Evolutionary conservation across 1,140 invertebrate genomes (phyloP), one percentile per base, ranked within the genome.

Genomic region (Brachionus plicatilis): DNA sequence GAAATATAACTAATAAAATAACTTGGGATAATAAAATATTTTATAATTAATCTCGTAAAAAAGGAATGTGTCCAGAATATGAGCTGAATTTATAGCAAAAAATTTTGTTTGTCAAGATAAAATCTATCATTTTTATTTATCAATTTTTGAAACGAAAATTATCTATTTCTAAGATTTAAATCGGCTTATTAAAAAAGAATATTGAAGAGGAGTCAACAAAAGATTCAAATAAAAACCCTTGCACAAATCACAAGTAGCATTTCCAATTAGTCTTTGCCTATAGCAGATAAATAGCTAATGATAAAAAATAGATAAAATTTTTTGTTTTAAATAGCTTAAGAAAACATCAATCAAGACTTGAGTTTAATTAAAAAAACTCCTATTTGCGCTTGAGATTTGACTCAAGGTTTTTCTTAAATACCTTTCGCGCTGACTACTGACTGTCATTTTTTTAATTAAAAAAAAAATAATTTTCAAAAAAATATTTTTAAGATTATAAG

Each of bases 291-390:
- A 72, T 72, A 72, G 12, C 37, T 72, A 43, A 43, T 41, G 33
- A 43, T 20, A 43, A 72, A 37, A 72, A 24, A 72, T 14, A 72
- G 68, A 72, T 72, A 72, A 72, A 72, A 72, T 43, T 43, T 43
- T 43, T 72, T 72, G 37, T 43, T 72, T 72, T 41, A 72, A 72
- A 43, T 41, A 68, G 66, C 66, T 68, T 68, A 72, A 43, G 20
- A 72, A 72, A 72, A 72, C 68, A 72, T 72, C 68, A 72, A 72
- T 72, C 68, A 43, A 72, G 68, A 72, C 24, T 72, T 41, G 41
- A 43, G 12, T 72, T 72, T 72, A 72, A 72, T 72, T 72, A 72
- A 72, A 72, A n/a, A 72, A 72, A 72, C 29, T 60, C 53, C 53
- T 60, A 60, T 60, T 60, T 60, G 53, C 53, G 53, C 20, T 60